phyloP scores from a whole-genome alignment of 2,797 vertebrate species.

The Odontamblyopus lacepedii region DNA sequence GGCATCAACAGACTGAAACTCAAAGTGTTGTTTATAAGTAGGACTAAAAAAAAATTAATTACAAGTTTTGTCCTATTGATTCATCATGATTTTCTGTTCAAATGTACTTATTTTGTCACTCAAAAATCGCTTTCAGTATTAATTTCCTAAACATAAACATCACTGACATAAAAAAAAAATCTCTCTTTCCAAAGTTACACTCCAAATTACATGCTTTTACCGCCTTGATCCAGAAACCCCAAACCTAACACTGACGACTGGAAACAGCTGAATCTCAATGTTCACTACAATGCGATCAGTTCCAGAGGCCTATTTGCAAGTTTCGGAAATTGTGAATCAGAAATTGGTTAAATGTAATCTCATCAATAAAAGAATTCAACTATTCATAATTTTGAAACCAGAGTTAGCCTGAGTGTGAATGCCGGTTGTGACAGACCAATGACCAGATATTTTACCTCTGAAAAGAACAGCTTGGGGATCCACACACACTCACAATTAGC shows the following conservation, averaged over 20 bases:
- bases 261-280: not conserved
- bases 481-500: constrained; percentile 7
- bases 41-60: too few relatives aligned
- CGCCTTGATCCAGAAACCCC: not conserved
- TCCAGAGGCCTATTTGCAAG: not conserved
- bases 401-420: not conserved
- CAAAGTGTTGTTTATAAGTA: too few relatives aligned
- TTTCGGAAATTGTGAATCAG: not conserved
- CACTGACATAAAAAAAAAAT: not conserved
- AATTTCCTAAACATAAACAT: too few relatives aligned
- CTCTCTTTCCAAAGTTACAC: not conserved
- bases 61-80: too few relatives aligned
- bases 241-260: not conserved
- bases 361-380: not conserved
- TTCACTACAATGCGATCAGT: not conserved
- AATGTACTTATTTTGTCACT: too few relatives aligned
- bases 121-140: too few relatives aligned
- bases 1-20: too few relatives aligned
- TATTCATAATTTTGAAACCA: not conserved
- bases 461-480: constrained; percentile 9
- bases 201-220: not conserved
- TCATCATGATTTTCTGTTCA: too few relatives aligned
- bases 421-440: constrained; percentile 1
- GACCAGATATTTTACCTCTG: not conserved
- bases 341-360: not conserved